phyloP scores from a whole-genome alignment of 37 sponge, comb jelly and placozoan genomes.

The Chondrilla cf. caribensis region DNA sequence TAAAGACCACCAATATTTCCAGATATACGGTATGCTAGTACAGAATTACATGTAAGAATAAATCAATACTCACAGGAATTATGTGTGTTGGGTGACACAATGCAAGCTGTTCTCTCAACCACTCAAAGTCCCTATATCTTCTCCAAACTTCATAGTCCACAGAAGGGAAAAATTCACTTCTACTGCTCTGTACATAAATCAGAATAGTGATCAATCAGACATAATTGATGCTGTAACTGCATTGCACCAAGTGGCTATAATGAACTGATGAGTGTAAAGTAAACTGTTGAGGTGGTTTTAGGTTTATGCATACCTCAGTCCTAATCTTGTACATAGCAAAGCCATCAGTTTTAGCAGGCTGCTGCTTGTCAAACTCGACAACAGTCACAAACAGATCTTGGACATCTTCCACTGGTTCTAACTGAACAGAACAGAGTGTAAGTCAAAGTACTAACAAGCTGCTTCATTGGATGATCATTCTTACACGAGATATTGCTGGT shows the following conservation, averaged over 20 bases:
- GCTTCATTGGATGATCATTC: too few relatives aligned
- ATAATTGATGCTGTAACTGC: too few relatives aligned
- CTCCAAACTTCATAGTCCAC: constrained; percentile 74
- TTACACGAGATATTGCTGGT: too few relatives aligned
- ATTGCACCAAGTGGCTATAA: too few relatives aligned
- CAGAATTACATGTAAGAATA: too few relatives aligned
- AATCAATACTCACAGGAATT: constrained; percentile 63
- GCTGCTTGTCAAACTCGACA: constrained; percentile 35
- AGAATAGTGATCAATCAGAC: neutral
- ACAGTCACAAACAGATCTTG: constrained; percentile 44
- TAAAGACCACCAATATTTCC: too few relatives aligned
- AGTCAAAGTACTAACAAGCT: too few relatives aligned
- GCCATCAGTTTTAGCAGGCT: constrained; percentile 28
- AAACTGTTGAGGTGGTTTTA: too few relatives aligned
- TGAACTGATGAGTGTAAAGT: too few relatives aligned
- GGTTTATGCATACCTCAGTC: constrained; percentile 38
- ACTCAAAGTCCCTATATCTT: constrained; percentile 83
- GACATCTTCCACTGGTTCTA: neutral
- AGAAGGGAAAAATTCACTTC: constrained; percentile 26
- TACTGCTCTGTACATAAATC: constrained; percentile 8
- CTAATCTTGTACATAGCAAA: constrained; percentile 48
- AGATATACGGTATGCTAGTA: too few relatives aligned
- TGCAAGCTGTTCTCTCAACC: constrained; percentile 64
- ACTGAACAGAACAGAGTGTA: neutral
- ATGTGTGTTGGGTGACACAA: constrained; percentile 55